A percentile compares a stretch with the other conserved stretches of the same genome.
Conservation (phyloP, 2,113 vertebrate genomes). For the Vulpes ferrilata region DNA sequence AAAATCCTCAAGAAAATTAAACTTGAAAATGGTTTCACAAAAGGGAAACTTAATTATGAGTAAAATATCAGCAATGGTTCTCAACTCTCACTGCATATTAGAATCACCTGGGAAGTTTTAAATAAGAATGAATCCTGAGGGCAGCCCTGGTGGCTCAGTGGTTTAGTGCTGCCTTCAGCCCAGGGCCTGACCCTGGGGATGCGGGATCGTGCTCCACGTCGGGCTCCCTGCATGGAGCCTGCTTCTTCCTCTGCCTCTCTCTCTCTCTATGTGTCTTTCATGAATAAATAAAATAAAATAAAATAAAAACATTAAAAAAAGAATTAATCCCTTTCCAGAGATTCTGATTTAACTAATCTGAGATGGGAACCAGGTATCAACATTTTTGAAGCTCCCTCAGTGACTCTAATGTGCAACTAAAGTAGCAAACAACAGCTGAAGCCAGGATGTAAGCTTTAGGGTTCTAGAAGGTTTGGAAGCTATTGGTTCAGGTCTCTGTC, state of each 20-base stretch:
- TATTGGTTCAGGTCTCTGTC: not conserved
- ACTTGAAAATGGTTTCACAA: not conserved
- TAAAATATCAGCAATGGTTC: not conserved
- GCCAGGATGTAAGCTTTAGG: not conserved
- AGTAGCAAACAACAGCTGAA: not conserved
- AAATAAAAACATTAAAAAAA: not conserved
- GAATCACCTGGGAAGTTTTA: not conserved
- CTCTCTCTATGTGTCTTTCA: no score
- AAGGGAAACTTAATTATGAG: constrained; percentile 41
- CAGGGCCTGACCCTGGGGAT: no score
- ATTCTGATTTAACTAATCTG: not conserved
- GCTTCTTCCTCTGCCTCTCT: no score
- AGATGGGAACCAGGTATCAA: not conserved
- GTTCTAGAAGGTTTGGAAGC: not conserved
- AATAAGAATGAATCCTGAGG: not conserved
- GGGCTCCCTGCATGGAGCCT: no score
- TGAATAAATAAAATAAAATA: no score
- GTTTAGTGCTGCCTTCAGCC: no score
- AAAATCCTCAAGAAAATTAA: not conserved
- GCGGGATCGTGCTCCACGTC: no score
- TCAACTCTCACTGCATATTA: not conserved
- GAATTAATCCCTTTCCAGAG: not conserved
- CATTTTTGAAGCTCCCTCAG: not conserved
- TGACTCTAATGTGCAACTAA: not conserved
- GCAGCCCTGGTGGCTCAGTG: no score